A percentile compares a stretch with the other conserved stretches of the same genome.
Evolutionary conservation across 2,888 invertebrate species (phyloP).

Genomic region (Tetanocera ferruginea): DNA sequence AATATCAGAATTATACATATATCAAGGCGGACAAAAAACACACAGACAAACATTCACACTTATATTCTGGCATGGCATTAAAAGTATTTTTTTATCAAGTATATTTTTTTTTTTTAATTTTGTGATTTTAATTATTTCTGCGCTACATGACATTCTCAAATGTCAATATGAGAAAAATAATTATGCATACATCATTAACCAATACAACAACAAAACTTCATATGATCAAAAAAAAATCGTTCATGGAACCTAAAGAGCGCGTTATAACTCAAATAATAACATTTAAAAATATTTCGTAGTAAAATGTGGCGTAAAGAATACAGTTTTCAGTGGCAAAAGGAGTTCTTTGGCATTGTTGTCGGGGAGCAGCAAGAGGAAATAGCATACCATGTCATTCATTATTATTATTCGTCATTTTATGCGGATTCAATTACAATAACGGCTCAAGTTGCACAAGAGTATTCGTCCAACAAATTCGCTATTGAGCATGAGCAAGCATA

Average conservation of each 20-base stretch:
- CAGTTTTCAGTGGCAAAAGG: not conserved
- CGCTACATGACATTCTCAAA: constrained; percentile 18
- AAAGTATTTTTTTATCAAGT: not conserved
- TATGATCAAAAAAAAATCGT: not conserved
- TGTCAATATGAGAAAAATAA: constrained; percentile 27
- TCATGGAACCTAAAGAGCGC: not conserved
- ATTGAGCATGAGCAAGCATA: constrained; percentile 22
- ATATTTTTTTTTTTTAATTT: not conserved
- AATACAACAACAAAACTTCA: not conserved
- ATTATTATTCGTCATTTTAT: constrained; percentile 34
- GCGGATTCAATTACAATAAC: constrained; percentile 28
- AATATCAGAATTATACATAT: not conserved
- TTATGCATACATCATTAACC: not conserved
- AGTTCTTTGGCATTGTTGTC: not conserved
- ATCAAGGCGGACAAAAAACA: not conserved
- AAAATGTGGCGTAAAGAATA: not conserved
- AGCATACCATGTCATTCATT: constrained; percentile 26
- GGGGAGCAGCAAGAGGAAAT: constrained; percentile 1
- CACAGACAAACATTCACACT: not conserved
- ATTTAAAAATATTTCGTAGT: not conserved
- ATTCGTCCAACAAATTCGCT: constrained; percentile 36
- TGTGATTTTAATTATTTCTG: constrained; percentile 29
- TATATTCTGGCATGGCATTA: not conserved
- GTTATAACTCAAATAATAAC: constrained; percentile 8
- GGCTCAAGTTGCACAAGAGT: constrained; percentile 27